Evolutionary conservation across 2,797 vertebrate species (phyloP), one percentile per base, ranked within the genome.

Genomic region (Spinibarbus caldwelli): DNA sequence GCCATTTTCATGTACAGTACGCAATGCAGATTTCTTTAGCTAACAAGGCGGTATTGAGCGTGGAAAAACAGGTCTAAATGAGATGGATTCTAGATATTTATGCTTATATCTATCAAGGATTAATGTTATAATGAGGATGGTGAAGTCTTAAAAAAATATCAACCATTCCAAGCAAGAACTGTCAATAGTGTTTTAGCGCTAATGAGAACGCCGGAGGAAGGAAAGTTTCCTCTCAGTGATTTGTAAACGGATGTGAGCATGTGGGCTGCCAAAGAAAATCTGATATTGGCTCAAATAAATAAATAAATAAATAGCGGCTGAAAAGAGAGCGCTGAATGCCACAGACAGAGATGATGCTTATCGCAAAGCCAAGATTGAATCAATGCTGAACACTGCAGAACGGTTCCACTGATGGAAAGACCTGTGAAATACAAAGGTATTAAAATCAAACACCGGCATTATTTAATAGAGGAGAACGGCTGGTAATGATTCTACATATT

Each of bases 111-210:
- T 5, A 8, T 83, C 57, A 19, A 26, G 14, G 11, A 23, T 36
- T 23, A 78, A 84, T 15, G 34, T 9, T 84, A 36, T 38, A 68
- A 66, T 77, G 82, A 77, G 15, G 72, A 77, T 67, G 80, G 17
- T 7, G 9, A 41, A 29, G 38, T 64, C n/a, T n/a, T n/a, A n/a
- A 34, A 26, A 54, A 29, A 41, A 57, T 19, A 76, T 29, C 3
- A 47, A 38, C 15, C 31, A 14, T 47, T 83, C 14, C 9, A 49
- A 76, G 73, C 36, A 59, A 12, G 36, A 57, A 26, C 36, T 34
- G 62, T 78, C 83, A 70, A 26, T 47, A 38, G 72, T 52, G 72
- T 67, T 76, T 76, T 34, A 26, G 59, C 2, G 9, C 72, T 83
- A 83, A 77, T 67, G 45, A 67, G 80, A 75, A 52, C 3, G 23